These are phyloP conservation scores for Heteronetta atricapilla DNA, from an alignment of 2,113 vertebrate species.

Conservation along the genomic window DNA sequence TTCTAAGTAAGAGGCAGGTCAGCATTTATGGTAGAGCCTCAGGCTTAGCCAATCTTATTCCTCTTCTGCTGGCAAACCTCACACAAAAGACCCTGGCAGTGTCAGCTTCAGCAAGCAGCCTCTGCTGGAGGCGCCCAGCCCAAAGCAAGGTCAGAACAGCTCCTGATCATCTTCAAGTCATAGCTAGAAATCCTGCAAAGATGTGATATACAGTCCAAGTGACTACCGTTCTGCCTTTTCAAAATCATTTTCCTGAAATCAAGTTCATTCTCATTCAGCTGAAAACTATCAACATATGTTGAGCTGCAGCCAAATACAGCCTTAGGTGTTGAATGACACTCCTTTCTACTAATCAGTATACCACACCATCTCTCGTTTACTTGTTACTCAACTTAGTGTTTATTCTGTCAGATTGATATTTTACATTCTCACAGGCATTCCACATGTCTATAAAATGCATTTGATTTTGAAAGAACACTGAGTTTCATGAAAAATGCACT, in stretches of 20 bases:
- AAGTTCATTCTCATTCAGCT: not conserved
- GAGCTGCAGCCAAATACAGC: constrained; percentile 1
- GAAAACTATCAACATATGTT: not conserved
- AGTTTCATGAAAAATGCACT: not conserved
- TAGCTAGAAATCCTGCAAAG: not conserved
- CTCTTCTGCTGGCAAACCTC: not conserved
- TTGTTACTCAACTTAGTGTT: not conserved
- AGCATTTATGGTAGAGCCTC: not conserved
- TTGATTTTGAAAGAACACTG: not conserved
- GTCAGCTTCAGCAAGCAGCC: not conserved
- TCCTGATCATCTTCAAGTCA: not conserved
- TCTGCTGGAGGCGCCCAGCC: not conserved
- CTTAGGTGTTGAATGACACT: not conserved
- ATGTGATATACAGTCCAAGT: accelerated
- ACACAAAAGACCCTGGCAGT: accelerated
- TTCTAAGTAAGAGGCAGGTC: not conserved
- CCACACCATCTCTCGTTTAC: not conserved
- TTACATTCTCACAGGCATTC: not conserved
- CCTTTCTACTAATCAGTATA: not conserved
- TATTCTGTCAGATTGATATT: constrained; percentile 35
- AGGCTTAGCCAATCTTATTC: not conserved
- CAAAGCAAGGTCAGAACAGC: not conserved
- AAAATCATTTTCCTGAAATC: not conserved
- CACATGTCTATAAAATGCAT: constrained; percentile 5
- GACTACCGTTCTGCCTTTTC: not conserved